Conservation (phyloP, 53 echinoderm and acorn worm genomes). For the Holothuria scabra region DNA sequence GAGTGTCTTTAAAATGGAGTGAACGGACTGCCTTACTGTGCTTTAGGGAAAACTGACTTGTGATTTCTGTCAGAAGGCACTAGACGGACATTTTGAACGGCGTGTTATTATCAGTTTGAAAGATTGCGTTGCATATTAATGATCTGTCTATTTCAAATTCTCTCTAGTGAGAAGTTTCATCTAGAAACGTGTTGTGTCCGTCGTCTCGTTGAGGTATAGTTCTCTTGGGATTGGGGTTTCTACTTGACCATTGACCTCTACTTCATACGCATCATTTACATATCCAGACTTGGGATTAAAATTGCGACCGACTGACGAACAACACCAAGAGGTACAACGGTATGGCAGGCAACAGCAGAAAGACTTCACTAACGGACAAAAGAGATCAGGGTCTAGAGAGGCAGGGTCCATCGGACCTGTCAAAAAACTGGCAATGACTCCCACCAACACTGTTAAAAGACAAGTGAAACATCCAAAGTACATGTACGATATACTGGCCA, state of each 20-base stretch:
- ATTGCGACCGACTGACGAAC: conserved; percentile 33
- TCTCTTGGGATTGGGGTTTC: neutral
- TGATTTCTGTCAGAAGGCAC: no score
- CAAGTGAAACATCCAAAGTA: conserved; percentile 48
- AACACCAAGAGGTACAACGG: neutral
- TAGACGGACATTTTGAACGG: no score
- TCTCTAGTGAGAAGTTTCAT: no score
- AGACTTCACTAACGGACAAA: conserved; percentile 6
- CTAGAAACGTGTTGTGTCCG: conserved; percentile 1
- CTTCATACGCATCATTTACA: conserved; percentile 23
- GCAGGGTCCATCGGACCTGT: conserved; percentile 22
- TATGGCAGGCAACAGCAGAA: conserved; percentile 24
- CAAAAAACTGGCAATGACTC: conserved; percentile 7
- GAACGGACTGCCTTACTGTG: no score
- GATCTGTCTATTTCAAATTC: no score
- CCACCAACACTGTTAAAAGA: conserved; percentile 16
- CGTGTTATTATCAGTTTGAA: no score
- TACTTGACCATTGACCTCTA: conserved; percentile 30
- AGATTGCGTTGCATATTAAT: no score
- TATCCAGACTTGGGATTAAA: conserved; percentile 20
- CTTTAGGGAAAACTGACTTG: no score
- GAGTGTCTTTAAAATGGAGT: no score
- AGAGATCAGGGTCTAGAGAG: conserved; percentile 25
- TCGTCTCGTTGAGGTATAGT: conserved; percentile 20
- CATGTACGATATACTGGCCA: conserved; percentile 39